Evolutionary conservation across 2,888 invertebrate genomes (phyloP), one percentile per base, ranked within the genome.

Genomic region (Reticulitermes lucifugus): DNA sequence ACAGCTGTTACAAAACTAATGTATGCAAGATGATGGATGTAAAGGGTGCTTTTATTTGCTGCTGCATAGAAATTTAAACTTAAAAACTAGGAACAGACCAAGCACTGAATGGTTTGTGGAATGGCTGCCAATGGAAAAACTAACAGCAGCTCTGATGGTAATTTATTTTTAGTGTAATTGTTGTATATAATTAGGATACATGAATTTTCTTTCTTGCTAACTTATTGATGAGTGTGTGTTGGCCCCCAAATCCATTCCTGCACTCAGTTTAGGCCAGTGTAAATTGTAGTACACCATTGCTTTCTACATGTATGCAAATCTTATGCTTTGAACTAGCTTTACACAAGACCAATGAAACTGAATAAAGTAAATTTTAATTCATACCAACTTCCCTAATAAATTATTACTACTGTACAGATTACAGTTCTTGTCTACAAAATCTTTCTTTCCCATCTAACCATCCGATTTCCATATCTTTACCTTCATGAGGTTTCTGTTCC

Each of bases 321-420:
- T 51, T 80, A 65, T 85, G 85, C 83, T 83, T 83, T 81, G 70
- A 70, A 60, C 60, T 85, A 83, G 85, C 85, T 85, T 85, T 85
- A 85, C 85, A 83, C 83, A 83, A 70, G 82, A 85, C 82, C 82
- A 85, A 85, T 71, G 73, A 85, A 85, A 46, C 4, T 41, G 41
- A 73, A 73, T 65, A 65, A 25, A 65, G 25, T n/a, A 65, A 65
- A n/a, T 65, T 65, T 65, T 6, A 65, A 65, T 65, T 65, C n/a
- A 65, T 65, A 65, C 65, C 65, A 65, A 4, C 6, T 65, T 25
- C 4, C n/a, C 65, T 25, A n/a, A 5, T 65, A 25, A 25, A n/a
- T 65, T 6, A n/a, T 65, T n/a, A 25, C 14, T 65, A 18, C 14
- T 55, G 4, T 55, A 51, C 14, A 14, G 51, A 51, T 1, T 12